A percentile compares a stretch with the other conserved stretches of the same genome.
Conservation (phyloP, 2,888 invertebrate species). For the Mactromeris polynyma region DNA sequence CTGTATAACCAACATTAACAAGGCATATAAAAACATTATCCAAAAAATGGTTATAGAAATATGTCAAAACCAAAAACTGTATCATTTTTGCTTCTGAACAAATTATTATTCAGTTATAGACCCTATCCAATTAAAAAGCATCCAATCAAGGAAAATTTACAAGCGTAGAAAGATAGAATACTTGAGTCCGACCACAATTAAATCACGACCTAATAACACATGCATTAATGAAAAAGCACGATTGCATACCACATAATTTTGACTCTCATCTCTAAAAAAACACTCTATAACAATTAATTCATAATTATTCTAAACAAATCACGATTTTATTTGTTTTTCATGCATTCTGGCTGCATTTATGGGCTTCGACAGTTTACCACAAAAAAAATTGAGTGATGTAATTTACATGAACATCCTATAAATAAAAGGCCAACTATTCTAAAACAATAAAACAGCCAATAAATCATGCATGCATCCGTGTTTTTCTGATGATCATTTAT, state of each 20-base stretch:
- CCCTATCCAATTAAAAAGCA: too few relatives aligned
- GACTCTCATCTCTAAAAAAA: not conserved
- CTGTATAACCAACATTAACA: constrained; percentile 58
- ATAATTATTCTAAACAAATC: not conserved
- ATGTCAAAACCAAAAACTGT: not conserved
- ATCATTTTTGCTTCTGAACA: too few relatives aligned
- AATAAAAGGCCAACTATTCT: not conserved
- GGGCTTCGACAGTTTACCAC: not conserved
- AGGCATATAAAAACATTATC: not conserved
- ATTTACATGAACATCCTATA: not conserved
- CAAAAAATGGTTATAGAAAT: not conserved
- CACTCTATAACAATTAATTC: not conserved
- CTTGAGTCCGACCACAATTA: not conserved
- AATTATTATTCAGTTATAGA: too few relatives aligned
- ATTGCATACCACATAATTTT: not conserved
- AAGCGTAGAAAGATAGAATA: not conserved
- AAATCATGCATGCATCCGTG: not conserved
- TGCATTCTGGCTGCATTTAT: not conserved
- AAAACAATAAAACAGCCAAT: not conserved
- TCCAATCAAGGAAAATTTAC: not conserved
- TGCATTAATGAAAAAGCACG: not conserved
- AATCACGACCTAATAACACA: not conserved
- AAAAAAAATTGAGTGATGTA: not conserved
- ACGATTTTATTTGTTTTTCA: not conserved
- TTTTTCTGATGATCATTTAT: not conserved